phyloP scores from a whole-genome alignment of 1,140 invertebrate species.

The Alviniconcha marisindica region DNA sequence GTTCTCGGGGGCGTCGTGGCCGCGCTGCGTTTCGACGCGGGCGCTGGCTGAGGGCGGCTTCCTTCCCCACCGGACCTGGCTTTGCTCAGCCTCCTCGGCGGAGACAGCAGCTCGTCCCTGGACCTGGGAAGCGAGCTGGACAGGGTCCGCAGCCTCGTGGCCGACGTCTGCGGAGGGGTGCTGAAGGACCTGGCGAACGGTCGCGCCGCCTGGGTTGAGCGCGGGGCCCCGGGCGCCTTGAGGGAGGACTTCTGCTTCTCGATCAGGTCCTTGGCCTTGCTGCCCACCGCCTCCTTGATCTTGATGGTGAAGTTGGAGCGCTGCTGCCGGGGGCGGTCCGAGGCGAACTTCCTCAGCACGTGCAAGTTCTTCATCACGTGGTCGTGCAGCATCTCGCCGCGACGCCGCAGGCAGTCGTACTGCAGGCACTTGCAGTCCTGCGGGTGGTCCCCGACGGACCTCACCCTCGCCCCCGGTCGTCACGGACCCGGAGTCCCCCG shows the following conservation, averaged over 20 bases:
- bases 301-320: not conserved
- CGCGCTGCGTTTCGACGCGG: not conserved
- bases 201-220: too few species aligned
- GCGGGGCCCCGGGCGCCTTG: too few species aligned
- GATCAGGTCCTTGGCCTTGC: not conserved
- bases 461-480: not conserved
- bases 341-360: constrained; percentile 4
- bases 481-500: too few species aligned
- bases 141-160: too few species aligned
- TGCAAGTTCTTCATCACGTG: constrained; percentile 17
- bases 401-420: not conserved
- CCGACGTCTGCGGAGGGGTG: not conserved
- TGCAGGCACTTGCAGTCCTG: constrained; percentile 13
- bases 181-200: not conserved
- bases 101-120: too few species aligned
- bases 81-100: too few species aligned
- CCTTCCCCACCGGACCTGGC: too few species aligned
- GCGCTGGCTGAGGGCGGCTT: not conserved
- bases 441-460: not conserved
- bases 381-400: constrained; percentile 12
- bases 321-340: not conserved
- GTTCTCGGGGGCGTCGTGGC: too few species aligned
- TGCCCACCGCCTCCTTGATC: not conserved
- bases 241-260: not conserved
- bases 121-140: too few species aligned